Conservation (phyloP, 2,888 invertebrate species). For the Himalopsyche japonica region DNA sequence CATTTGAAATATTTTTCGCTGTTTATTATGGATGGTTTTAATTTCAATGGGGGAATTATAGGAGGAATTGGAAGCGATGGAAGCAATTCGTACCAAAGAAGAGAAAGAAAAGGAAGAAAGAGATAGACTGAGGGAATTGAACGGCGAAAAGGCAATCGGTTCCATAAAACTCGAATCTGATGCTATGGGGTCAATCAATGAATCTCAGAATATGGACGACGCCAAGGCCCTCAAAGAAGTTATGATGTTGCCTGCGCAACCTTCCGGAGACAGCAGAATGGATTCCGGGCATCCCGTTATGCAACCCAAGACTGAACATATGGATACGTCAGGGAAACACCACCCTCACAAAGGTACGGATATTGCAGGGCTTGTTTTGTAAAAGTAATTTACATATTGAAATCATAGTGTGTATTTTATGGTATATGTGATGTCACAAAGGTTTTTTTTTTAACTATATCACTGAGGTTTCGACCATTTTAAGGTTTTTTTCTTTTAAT, state of each 20-base stretch:
- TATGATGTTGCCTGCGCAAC: constrained; percentile 52
- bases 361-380: no score
- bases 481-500: no score
- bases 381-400: no score
- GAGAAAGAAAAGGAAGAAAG: constrained; percentile 56
- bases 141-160: constrained; percentile 43
- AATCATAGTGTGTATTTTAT: no score
- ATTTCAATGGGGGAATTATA: constrained; percentile 46
- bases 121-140: constrained; percentile 25
- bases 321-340: neutral
- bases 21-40: neutral
- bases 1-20: neutral
- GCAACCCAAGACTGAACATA: neutral
- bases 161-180: constrained; percentile 49
- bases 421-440: no score
- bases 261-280: constrained; percentile 38
- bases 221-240: constrained; percentile 56
- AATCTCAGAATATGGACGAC: constrained; percentile 55
- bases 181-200: constrained; percentile 46
- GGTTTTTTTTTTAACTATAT: no score
- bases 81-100: constrained; percentile 68
- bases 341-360: neutral
- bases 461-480: no score
- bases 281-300: constrained; percentile 41
- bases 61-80: constrained; percentile 74